These are phyloP conservation scores for Diorhabda carinulata DNA, from an alignment of 1,140 invertebrate genomes.

Conservation along the genomic window DNA sequence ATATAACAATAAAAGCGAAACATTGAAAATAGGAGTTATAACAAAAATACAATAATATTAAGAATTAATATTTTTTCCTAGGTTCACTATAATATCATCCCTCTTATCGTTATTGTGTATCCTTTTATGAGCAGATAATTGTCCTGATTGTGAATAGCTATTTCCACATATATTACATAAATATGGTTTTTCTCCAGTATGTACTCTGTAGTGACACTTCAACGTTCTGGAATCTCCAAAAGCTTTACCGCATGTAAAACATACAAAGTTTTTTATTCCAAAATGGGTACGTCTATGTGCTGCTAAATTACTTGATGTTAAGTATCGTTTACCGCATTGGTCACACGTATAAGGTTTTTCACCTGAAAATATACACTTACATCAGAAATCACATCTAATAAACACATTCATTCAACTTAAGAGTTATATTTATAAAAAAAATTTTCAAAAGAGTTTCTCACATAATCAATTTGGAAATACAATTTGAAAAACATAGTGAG, in stretches of 20 bases:
- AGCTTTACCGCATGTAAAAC: conserved; percentile 51
- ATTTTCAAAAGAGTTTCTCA: no score
- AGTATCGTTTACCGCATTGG: conserved; percentile 51
- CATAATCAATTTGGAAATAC: no score
- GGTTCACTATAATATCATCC: background rate
- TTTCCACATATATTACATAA: conserved; percentile 38
- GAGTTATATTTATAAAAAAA: no score
- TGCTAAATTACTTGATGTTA: conserved; percentile 53
- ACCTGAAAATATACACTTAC: conserved; percentile 26
- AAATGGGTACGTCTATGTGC: conserved; percentile 52
- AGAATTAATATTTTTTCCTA: background rate
- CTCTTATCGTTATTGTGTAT: conserved; percentile 23
- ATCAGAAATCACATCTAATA: background rate
- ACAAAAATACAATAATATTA: no score
- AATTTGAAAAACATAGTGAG: no score
- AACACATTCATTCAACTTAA: background rate
- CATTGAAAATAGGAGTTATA: no score
- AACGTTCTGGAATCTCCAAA: conserved; percentile 53
- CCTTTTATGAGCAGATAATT: conserved; percentile 39
- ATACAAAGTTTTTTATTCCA: conserved; percentile 52
- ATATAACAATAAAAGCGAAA: no score
- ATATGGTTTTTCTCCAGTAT: conserved; percentile 48
- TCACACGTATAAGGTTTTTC: conserved; percentile 53
- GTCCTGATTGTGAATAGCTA: conserved; percentile 40
- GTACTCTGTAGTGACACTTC: conserved; percentile 51